phyloP scores from a whole-genome alignment of 2,888 invertebrate species.

The Drymonia ruficornis region DNA sequence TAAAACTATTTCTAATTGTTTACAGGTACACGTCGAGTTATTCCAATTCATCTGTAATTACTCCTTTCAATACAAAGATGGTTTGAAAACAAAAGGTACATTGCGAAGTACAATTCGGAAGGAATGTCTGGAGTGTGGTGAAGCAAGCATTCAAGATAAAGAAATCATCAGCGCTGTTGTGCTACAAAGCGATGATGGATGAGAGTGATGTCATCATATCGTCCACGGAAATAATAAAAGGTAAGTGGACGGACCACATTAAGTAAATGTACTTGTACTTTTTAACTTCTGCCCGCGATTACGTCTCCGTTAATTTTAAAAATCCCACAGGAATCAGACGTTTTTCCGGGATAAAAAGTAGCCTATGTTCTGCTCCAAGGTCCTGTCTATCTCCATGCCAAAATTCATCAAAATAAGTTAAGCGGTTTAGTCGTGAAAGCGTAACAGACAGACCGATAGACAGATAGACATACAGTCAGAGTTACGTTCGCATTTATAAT shows the following conservation, averaged over 20 bases:
- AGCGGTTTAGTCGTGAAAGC: no score
- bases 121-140: constrained; percentile 23
- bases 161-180: constrained; percentile 67
- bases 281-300: no score
- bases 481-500: no score
- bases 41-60: not conserved
- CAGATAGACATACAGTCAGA: no score
- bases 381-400: no score
- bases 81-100: not conserved
- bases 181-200: constrained; percentile 79
- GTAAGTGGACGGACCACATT: constrained; percentile 63
- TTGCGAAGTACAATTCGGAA: constrained; percentile 11
- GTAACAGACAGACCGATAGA: no score
- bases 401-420: no score
- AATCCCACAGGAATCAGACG: no score
- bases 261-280: no score
- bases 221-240: constrained; percentile 88
- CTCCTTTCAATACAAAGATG: not conserved
- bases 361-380: no score
- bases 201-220: constrained; percentile 85
- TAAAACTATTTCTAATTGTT: not conserved
- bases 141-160: constrained; percentile 65
- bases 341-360: no score
- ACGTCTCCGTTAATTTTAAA: no score
- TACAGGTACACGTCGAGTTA: not conserved